Base-by-base conservation (phyloP, 2,888 invertebrate species). In the Hipparchia sbordonii region DNA sequence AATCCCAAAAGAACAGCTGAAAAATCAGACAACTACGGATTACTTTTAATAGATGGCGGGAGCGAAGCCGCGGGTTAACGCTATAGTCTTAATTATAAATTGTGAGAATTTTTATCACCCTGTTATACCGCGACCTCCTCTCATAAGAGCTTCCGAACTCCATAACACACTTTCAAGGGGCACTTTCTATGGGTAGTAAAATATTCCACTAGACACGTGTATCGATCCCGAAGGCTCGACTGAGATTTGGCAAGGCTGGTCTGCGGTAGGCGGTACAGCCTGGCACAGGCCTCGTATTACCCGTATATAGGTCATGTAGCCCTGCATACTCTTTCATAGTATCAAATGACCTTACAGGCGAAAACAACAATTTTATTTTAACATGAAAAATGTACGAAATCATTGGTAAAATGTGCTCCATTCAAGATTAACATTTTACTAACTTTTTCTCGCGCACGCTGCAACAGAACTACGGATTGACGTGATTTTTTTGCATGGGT, bases 61-160 rank as follows among this genome's bases (percentile, higher is more conserved):
- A 23, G 1, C 23, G 23, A 23, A 23, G 23, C 23, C 23, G 23
- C 23, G 23, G 23, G 23, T 1, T 23, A 23, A 23, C 0, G 23
- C 23, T 23, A n/a, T n/a, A 23, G 23, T 23, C 23, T n/a, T n/a
- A 23, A 23, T 23, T 23, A 23, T 23, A 39, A 39, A 39, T 39
- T 39, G 39, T 39, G 48, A 52, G 2, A 10, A n/a, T 57, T 10
- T 51, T 1, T 4, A 23, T 88, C 91, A 95, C 95, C 90, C 95
- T 88, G 80, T 95, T 95, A 80, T 95, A 95, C 85, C 95, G 88
- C 73, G 95, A 95, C 71, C 95, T 87, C 80, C 95, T 88, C 82
- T 95, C 95, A 77, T 94, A 86, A 66, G 92, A 87, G 78, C 89
- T 94, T 5, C 95, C 95, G 77, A 95, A 95, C 77, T 95, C 94